Evolutionary conservation across 2,797 vertebrate genomes (phyloP).

Genomic region (Chaetodon trifasciatus): DNA sequence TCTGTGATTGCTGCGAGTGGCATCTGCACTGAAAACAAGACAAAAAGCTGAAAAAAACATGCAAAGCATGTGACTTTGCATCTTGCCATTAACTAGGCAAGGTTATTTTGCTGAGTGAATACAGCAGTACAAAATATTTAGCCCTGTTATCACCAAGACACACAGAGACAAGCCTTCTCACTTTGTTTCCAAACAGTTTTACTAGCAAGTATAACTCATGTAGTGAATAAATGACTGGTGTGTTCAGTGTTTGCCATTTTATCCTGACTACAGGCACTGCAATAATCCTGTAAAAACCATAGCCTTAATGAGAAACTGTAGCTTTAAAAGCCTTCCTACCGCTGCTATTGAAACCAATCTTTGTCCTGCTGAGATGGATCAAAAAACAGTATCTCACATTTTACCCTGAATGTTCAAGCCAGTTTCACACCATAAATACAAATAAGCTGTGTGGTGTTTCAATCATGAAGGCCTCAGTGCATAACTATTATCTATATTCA

Average conservation of each 20-base stretch:
- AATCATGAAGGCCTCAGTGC: slow-evolving; percentile 64
- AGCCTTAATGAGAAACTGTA: background rate
- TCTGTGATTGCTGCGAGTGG: background rate
- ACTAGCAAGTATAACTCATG: background rate
- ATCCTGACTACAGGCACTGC: slow-evolving; percentile 4
- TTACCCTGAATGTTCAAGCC: background rate
- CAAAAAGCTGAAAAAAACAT: background rate
- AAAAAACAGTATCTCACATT: slow-evolving; percentile 4
- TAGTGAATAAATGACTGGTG: background rate
- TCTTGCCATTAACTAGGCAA: background rate
- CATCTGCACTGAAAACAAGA: background rate
- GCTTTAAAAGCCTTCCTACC: background rate
- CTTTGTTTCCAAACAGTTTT: background rate
- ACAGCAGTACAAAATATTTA: background rate
- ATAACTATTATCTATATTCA: slow-evolving; percentile 79
- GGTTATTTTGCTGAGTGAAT: background rate
- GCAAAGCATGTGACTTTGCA: background rate
- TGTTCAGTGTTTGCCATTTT: background rate
- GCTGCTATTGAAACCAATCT: background rate
- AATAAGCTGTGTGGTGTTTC: slow-evolving; percentile 18
- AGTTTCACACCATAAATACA: slow-evolving; percentile 22
- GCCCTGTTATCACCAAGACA: background rate
- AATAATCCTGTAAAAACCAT: background rate
- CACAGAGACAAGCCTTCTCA: background rate
- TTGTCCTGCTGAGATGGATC: background rate